A percentile compares a stretch with the other conserved stretches of the same genome.
Conservation (phyloP, 2,888 invertebrate species). For the Scaptomyza reducta region DNA sequence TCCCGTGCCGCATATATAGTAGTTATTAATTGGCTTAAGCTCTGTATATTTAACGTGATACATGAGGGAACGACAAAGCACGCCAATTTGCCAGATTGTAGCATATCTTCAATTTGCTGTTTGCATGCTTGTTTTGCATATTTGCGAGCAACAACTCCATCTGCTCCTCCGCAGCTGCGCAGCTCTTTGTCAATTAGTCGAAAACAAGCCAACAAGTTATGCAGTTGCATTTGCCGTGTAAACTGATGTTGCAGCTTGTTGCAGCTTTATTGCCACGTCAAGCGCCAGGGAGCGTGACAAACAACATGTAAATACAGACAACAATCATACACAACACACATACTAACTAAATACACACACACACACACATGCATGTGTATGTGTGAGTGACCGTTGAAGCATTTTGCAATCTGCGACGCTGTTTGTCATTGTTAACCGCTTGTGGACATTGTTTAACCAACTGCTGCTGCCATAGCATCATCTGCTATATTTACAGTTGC, state of each 20-base stretch:
- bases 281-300: constrained; percentile 50
- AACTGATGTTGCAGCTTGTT: constrained; percentile 1
- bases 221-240: constrained; percentile 32
- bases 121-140: constrained; percentile 19
- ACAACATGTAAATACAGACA: constrained; percentile 66
- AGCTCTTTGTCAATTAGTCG: constrained; percentile 70
- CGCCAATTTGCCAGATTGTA: constrained; percentile 25
- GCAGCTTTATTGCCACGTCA: constrained; percentile 44
- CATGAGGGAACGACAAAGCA: background rate
- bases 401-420: constrained; percentile 45
- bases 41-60: background rate
- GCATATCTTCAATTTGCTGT: constrained; percentile 13
- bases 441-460: constrained; percentile 56
- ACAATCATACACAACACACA: constrained; percentile 34
- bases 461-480: constrained; percentile 16
- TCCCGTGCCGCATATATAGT: background rate
- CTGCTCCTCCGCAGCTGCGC: background rate
- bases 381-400: constrained; percentile 53
- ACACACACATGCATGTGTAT: background rate
- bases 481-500: constrained; percentile 45
- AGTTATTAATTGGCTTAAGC: background rate
- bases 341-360: constrained; percentile 7
- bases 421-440: constrained; percentile 65
- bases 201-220: constrained; percentile 67
- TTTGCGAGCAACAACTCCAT: constrained; percentile 13